phyloP scores from a whole-genome alignment of 2,797 vertebrate genomes.

The Notolabrus celidotus region DNA sequence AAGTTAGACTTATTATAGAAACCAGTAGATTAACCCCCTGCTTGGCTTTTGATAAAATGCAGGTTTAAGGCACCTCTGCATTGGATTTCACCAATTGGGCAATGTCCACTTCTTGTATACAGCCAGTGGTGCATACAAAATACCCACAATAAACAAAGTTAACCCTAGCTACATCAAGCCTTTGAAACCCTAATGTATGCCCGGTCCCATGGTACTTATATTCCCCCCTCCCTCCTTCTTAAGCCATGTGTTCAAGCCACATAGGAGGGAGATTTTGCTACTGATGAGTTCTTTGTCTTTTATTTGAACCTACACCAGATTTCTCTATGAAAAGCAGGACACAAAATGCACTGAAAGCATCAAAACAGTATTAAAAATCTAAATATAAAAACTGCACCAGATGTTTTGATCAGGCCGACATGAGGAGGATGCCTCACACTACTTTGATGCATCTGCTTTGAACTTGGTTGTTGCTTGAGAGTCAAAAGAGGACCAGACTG shows the following conservation, averaged over 20 bases:
- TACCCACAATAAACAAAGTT: conserved; percentile 15
- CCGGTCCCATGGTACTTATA: conserved; percentile 6
- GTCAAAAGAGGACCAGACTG: conserved; percentile 26
- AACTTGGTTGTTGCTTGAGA: conserved; percentile 50
- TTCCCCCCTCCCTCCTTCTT: not conserved
- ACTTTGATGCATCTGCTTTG: conserved; percentile 56
- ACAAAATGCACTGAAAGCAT: conserved; percentile 44
- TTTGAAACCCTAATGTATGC: conserved; percentile 5
- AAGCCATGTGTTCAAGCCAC: not conserved
- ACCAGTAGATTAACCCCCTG: no score
- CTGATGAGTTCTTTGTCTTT: conserved; percentile 14
- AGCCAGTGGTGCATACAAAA: not conserved
- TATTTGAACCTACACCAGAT: conserved; percentile 20
- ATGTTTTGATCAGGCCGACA: conserved; percentile 28
- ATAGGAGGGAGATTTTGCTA: conserved; percentile 8
- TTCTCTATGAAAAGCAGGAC: conserved; percentile 27
- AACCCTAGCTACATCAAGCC: conserved; percentile 17
- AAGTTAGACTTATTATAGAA: no score
- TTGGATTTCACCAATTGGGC: not conserved
- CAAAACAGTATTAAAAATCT: not conserved
- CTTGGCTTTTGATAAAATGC: no score
- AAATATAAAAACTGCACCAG: conserved; percentile 7
- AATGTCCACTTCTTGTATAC: not conserved
- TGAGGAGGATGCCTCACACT: conserved; percentile 38
- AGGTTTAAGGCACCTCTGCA: not conserved